These are phyloP conservation scores for Glyphotaelius pellucidus DNA, from an alignment of 2,888 invertebrate species.

Conservation along the genomic window DNA sequence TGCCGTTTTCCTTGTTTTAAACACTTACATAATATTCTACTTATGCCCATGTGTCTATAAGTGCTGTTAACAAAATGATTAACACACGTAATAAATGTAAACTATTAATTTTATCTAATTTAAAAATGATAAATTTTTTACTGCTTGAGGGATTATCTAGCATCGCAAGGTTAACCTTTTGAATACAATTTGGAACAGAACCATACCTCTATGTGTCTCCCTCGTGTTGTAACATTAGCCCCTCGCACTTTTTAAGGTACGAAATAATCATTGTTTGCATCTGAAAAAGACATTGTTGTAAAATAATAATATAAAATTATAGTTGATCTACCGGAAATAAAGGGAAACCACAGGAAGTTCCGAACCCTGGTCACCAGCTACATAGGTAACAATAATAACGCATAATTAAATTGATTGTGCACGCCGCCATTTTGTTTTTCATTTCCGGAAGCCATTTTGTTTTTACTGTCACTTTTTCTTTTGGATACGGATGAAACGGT, in stretches of 20 bases:
- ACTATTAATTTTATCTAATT: too few species aligned
- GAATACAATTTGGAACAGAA: neutral
- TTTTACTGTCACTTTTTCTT: constrained; percentile 21
- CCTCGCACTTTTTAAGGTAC: neutral
- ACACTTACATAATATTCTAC: too few species aligned
- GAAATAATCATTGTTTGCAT: neutral
- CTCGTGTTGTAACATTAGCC: neutral
- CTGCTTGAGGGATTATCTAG: too few species aligned
- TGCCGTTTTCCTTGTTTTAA: too few species aligned
- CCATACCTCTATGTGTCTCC: neutral
- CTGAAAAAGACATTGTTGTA: neutral
- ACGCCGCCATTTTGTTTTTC: constrained; percentile 65
- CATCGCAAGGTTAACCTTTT: neutral
- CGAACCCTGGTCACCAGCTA: constrained; percentile 99
- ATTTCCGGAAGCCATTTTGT: constrained; percentile 20
- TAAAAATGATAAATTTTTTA: too few species aligned
- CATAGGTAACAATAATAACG: constrained; percentile 86
- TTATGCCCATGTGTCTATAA: too few species aligned
- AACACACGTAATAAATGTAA: too few species aligned
- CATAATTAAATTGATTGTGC: constrained; percentile 58
- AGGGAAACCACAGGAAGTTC: constrained; percentile 99
- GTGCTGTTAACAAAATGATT: too few species aligned
- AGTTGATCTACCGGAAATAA: constrained; percentile 99
- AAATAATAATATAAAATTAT: constrained; percentile 56
- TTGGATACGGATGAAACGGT: constrained; percentile 17